Evolutionary conservation across 2,797 vertebrate genomes (phyloP), one percentile per base, ranked within the genome.

Genomic region (Sphaeramia orbicularis): DNA sequence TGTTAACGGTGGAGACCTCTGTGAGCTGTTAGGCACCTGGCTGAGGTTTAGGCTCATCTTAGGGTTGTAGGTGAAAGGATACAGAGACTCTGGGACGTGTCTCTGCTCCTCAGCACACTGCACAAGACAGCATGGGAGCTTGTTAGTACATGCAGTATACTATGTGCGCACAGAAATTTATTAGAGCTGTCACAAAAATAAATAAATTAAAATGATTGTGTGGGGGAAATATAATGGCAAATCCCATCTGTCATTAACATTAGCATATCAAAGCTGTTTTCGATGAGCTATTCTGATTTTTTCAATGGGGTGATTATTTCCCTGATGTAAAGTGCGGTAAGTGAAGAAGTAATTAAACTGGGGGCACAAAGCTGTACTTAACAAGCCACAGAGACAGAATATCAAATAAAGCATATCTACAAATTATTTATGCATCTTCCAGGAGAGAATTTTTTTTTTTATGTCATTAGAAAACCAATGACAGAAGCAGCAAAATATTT

Each of bases 21-120:
- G 93, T 7, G 86, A 91, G 80, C 65, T 80, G 67, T 90, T 94
- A 62, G 96, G 94, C 14, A 95, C 87, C 56, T 97, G 91, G 71
- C 96, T 98, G 75, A 99, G 96, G 71, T 95, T 96, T 65, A 99
- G 87, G 83, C 96, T 99, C 98, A 99, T 98, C 94, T 99, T 99
- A 65, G 98, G 98, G 89, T 99, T 99, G 48, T 97, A 99, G 58
- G 96, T 99, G 87, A 97, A 96, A 52, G 98, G 97, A 78, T 96
- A 99, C 7, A 98, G 94, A 71, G 96, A 96, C 87, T 99, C 98
- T 0, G 96, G 81, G 72, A 99, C 95, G 10, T 67, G 91, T 57
- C 83, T 96, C 86, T 92, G 92, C 70, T 97, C 96, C 49, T 94
- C 95, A 10, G 97, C 96, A 87, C 97, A 97, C 97, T 99, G 72